These are phyloP conservation scores for Daboia siamensis DNA, from an alignment of 2,113 vertebrate genomes.

Conservation along the genomic window DNA sequence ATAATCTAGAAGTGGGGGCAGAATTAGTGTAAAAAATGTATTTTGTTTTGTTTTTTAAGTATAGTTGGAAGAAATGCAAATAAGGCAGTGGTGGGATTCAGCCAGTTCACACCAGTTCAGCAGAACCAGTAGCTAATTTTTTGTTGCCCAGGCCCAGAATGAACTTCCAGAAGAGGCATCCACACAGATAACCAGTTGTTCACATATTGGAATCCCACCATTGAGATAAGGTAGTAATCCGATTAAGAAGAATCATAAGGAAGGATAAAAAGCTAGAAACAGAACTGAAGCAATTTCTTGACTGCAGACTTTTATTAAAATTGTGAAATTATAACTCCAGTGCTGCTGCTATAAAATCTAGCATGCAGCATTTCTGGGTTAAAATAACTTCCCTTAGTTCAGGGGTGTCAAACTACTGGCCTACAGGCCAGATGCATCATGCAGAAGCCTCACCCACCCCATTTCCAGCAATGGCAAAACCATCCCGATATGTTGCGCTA, in stretches of 20 bases:
- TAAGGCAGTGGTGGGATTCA: neutral
- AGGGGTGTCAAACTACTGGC: neutral
- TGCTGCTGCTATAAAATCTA: neutral
- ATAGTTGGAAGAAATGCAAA: neutral
- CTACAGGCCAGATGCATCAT: no score
- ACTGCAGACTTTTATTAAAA: neutral
- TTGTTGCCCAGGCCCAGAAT: no score
- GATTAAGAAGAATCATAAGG: neutral
- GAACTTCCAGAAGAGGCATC: no score
- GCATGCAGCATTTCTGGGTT: neutral
- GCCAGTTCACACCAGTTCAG: no score
- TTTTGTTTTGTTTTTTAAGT: neutral
- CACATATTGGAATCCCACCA: no score
- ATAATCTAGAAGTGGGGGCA: neutral
- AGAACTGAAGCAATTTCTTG: neutral
- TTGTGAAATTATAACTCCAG: neutral
- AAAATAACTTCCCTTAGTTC: neutral
- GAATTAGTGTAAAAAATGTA: neutral
- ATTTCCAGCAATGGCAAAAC: no score
- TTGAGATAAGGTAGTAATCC: no score
- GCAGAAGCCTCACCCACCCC: no score
- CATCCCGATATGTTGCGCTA: no score
- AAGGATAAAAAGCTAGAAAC: neutral
- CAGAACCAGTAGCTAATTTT: no score
- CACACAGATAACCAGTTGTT: no score